Percentiles rank a stretch among this genome's conserved stretches.
Evolutionary conservation across 2,797 vertebrate genomes (phyloP).

Genomic region (Triplophysa yarkandensis): DNA sequence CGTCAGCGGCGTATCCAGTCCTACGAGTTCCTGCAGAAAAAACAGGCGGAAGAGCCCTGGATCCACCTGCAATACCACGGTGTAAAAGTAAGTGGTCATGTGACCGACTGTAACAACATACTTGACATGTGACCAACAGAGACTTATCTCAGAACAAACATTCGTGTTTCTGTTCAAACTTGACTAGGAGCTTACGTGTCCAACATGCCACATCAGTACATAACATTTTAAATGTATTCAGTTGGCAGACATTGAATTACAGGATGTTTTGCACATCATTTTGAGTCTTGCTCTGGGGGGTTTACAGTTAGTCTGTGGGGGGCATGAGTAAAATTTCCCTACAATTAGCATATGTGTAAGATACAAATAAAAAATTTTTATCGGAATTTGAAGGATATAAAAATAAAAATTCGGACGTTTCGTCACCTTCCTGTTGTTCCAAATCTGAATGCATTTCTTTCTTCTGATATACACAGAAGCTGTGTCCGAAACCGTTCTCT

Average conservation of each 20-base stretch:
- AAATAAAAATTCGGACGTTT: too few relatives aligned
- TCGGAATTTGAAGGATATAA: too few relatives aligned
- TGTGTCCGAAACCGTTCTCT: too few relatives aligned
- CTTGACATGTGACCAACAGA: not conserved
- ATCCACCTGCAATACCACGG: constrained; percentile 88
- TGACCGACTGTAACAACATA: not conserved
- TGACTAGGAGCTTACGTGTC: not conserved
- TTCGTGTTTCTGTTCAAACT: not conserved
- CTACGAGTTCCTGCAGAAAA: constrained; percentile 97
- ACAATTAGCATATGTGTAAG: too few relatives aligned
- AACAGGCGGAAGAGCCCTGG: constrained; percentile 96
- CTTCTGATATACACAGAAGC: too few relatives aligned
- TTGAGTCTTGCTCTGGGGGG: too few relatives aligned
- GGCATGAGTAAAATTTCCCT: not conserved
- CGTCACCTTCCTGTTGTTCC: too few relatives aligned
- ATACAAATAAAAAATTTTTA: too few relatives aligned
- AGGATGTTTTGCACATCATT: too few relatives aligned
- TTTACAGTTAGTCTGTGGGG: not conserved
- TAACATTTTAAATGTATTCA: too few relatives aligned
- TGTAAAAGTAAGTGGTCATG: constrained; percentile 75
- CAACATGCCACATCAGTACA: not conserved
- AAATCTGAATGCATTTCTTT: too few relatives aligned
- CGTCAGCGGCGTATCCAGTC: constrained; percentile 93
- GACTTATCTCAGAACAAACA: not conserved
- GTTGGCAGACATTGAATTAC: too few relatives aligned